Evolutionary conservation across 2,113 vertebrate genomes (phyloP), one percentile per base, ranked within the genome.

Genomic region (Neogale vison): DNA sequence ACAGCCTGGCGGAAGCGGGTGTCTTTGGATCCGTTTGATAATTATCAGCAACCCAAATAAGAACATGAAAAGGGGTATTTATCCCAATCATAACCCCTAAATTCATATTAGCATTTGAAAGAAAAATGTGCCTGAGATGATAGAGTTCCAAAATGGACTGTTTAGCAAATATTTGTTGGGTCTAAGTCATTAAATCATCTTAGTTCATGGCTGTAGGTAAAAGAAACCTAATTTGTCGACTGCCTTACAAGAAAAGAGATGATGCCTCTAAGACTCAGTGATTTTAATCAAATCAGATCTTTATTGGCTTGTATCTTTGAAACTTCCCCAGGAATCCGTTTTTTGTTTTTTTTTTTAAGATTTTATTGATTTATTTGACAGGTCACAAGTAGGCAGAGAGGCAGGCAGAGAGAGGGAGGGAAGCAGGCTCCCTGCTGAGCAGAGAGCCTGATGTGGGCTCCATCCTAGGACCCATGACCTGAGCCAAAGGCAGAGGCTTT

Each of bases 81-180:
- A 88, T 93, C 83, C 87, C 94, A 85, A 63, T 71, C 92, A 83
- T 29, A 95, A 93, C 69, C 81, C 88, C 91, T 90, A 74, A 92
- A 67, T 74, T 42, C 82, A 26, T 59, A 92, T 95, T 92, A 92
- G 57, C 97, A 88, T 96, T 59, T 97, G 96, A 97, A 97, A 97
- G 91, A 57, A 95, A 84, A 97, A 34, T n/a, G 26, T 81, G 76
- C 65, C 59, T 12, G 74, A 93, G 84, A 91, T 69, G 42, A 83
- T 4, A 10, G 87, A 88, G 52, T 63, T 61, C 23, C 69, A 76
- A 20, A 93, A 91, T 39, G 92, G 87, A 80, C 96, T 95, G 90
- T 96, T 96, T 67, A 94, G 93, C 83, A 95, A 90, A 92, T 81
- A 69, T 71, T 74, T 80, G 61, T 61, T 42, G 84, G 31, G 31